phyloP scores from a whole-genome alignment of 2,797 vertebrate genomes.

The Pyrocephalus nanus region DNA sequence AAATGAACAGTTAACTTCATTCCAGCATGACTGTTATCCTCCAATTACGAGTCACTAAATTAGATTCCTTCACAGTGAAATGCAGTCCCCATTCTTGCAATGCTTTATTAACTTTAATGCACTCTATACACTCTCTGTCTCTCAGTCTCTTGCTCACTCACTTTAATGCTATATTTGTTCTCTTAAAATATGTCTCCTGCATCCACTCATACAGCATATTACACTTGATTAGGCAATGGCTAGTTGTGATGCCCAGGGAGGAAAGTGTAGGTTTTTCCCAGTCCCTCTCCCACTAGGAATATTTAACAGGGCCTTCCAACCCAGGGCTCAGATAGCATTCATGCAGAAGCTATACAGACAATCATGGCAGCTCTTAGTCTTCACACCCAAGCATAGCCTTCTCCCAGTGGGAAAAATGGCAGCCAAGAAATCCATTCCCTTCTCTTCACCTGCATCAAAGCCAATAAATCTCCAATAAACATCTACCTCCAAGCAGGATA shows the following conservation, averaged over 20 bases:
- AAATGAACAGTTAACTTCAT: constrained; percentile 62
- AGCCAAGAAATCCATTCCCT: background rate
- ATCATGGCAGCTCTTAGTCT: constrained; percentile 14
- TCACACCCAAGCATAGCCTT: background rate
- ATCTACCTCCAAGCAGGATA: background rate
- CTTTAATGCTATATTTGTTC: constrained; percentile 63
- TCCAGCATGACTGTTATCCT: constrained; percentile 49
- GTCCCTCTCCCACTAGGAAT: background rate
- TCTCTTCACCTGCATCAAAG: background rate
- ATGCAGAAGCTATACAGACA: background rate
- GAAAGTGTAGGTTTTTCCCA: constrained; percentile 22
- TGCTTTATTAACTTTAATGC: constrained; percentile 73
- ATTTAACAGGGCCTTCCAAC: constrained; percentile 16
- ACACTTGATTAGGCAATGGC: constrained; percentile 2
- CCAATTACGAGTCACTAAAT: constrained; percentile 69
- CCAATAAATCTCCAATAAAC: background rate
- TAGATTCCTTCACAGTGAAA: constrained; percentile 68
- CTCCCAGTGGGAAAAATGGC: background rate
- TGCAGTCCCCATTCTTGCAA: constrained; percentile 50
- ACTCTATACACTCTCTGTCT: constrained; percentile 38
- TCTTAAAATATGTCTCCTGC: constrained; percentile 58
- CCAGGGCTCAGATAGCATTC: background rate
- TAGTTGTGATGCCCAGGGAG: constrained; percentile 41
- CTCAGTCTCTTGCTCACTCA: constrained; percentile 38
- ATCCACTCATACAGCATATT: constrained; percentile 33